Evolutionary conservation across 2,797 vertebrate species (phyloP).

Genomic region (Orientallactaga sibirica): DNA sequence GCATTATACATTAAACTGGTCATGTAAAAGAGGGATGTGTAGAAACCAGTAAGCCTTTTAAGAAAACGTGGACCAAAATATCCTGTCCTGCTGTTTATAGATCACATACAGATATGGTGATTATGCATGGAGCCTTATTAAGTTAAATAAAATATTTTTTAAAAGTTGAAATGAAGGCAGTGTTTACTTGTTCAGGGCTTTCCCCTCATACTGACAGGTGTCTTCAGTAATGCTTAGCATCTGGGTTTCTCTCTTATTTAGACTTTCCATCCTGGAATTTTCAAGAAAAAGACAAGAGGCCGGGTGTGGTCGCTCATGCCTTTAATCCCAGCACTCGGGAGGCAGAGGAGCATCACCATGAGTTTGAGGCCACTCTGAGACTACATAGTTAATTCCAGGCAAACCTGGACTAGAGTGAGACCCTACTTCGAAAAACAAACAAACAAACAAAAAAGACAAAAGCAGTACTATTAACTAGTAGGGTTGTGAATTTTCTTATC

Average conservation of each 20-base stretch:
- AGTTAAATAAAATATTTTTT: neutral
- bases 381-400: too few species aligned
- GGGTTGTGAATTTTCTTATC: neutral
- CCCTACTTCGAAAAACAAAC: too few species aligned
- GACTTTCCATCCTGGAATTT: neutral
- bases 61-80: neutral
- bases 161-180: slow-evolving; percentile 14
- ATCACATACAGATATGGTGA: neutral
- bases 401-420: too few species aligned
- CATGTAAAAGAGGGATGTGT: neutral
- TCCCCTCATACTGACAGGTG: neutral
- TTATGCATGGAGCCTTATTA: neutral
- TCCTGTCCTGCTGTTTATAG: neutral
- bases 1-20: slow-evolving; percentile 39
- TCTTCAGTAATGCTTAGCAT: neutral
- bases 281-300: too few species aligned
- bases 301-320: too few species aligned
- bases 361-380: too few species aligned
- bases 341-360: too few species aligned
- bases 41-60: neutral
- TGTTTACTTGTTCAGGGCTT: neutral
- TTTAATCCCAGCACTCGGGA: too few species aligned
- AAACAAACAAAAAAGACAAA: neutral
- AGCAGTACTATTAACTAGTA: neutral
- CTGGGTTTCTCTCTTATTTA: neutral